These are phyloP conservation scores for Sylvietta virens DNA, from an alignment of 2,113 vertebrate species.

Conservation along the genomic window DNA sequence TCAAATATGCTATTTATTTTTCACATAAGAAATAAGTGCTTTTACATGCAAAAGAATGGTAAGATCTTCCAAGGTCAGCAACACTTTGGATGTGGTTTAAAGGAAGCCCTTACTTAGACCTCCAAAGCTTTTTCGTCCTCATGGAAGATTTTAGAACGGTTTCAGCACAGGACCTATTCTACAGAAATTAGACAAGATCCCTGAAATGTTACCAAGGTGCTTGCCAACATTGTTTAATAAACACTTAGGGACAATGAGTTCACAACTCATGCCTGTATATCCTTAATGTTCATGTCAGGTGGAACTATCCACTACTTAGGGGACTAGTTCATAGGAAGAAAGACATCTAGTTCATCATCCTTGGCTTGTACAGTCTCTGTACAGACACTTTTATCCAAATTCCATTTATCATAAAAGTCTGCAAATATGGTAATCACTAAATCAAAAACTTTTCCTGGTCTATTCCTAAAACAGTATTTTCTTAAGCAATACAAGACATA, in stretches of 20 bases:
- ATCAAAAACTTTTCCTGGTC: background rate
- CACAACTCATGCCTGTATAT: background rate
- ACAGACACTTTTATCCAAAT: background rate
- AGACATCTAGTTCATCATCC: background rate
- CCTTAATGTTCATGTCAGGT: background rate
- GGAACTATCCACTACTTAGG: background rate
- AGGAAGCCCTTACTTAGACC: background rate
- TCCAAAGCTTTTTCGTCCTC: background rate
- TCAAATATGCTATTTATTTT: background rate
- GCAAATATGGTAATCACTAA: background rate
- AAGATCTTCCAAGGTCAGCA: background rate
- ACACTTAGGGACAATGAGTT: background rate
- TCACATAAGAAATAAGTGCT: background rate
- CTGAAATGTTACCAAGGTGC: background rate
- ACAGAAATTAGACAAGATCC: background rate
- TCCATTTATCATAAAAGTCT: background rate
- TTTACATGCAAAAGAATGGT: background rate
- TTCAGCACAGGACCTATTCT: background rate
- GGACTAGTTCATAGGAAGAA: background rate
- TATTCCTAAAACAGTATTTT: background rate
- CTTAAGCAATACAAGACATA: background rate
- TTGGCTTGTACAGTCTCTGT: background rate
- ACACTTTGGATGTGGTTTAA: background rate
- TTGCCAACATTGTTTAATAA: background rate
- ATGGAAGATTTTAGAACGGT: background rate